phyloP scores from a whole-genome alignment of 2,113 vertebrate species.

The Platichthys stellatus region DNA sequence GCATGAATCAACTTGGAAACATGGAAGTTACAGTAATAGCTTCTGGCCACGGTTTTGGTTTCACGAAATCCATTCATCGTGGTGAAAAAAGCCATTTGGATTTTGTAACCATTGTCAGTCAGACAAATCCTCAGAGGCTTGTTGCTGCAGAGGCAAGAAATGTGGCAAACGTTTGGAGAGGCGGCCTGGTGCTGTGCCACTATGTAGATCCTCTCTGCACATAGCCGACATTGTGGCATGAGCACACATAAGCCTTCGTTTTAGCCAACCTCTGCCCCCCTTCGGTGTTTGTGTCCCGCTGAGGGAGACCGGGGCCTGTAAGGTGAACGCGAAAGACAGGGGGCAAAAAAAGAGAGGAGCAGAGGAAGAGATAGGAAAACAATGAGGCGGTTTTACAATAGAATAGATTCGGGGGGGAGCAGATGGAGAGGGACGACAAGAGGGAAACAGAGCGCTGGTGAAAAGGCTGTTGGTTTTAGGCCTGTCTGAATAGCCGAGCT shows the following conservation, averaged over 20 bases:
- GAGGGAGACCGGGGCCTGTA: constrained; percentile 12
- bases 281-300: constrained; percentile 21
- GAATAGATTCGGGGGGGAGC: constrained; percentile 42
- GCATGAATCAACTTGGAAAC: constrained; percentile 65
- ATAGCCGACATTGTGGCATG: constrained; percentile 37
- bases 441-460: constrained; percentile 55
- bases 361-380: constrained; percentile 70
- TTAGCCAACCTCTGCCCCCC: not conserved
- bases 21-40: constrained; percentile 43
- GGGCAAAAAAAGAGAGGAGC: constrained; percentile 36
- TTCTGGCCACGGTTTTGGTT: constrained; percentile 58
- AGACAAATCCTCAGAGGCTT: not conserved
- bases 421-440: constrained; percentile 22
- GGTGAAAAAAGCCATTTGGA: constrained; percentile 24
- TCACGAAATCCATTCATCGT: constrained; percentile 36
- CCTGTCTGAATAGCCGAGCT: constrained; percentile 73
- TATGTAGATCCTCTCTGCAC: constrained; percentile 39
- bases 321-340: constrained; percentile 57
- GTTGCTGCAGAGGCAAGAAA: constrained; percentile 18
- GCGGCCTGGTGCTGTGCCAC: not conserved
- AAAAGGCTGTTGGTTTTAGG: constrained; percentile 80
- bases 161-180: constrained; percentile 28
- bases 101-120: constrained; percentile 27
- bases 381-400: constrained; percentile 68
- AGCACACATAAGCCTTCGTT: constrained; percentile 6